A percentile compares a stretch with the other conserved stretches of the same genome.
These are phyloP conservation scores for Heptranchias perlo DNA, from an alignment of 2,113 vertebrate genomes.

Conservation along the genomic window DNA sequence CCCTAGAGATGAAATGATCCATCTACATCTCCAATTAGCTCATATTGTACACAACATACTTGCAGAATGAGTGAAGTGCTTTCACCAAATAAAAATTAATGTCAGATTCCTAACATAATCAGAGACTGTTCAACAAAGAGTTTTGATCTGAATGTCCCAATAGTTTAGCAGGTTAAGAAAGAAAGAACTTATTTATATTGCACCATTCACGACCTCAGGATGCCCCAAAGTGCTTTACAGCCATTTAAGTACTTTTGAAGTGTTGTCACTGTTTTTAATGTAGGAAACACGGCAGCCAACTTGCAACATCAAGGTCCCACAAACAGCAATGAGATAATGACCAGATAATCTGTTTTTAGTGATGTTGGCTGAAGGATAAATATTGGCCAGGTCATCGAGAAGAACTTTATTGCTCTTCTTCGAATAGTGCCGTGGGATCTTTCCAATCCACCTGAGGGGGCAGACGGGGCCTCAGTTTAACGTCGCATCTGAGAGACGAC, in stretches of 20 bases:
- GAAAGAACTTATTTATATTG: not conserved
- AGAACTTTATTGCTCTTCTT: not conserved
- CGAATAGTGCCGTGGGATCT: not conserved
- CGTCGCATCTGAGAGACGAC: not conserved
- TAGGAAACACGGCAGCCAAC: not conserved
- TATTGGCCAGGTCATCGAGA: not conserved
- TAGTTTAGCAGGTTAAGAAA: not conserved
- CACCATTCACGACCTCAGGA: not conserved
- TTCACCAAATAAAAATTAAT: not conserved
- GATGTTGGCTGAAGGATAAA: not conserved
- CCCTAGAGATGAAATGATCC: not conserved
- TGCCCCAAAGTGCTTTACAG: not conserved
- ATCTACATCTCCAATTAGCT: not conserved
- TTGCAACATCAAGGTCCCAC: not conserved
- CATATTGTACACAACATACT: not conserved
- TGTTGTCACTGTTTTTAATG: not conserved
- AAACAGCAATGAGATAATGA: not conserved
- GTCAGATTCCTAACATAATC: not conserved
- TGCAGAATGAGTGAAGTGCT: not conserved
- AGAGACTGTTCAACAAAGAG: not conserved
- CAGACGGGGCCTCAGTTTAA: not conserved
- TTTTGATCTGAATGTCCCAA: not conserved
- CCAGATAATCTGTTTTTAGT: not conserved
- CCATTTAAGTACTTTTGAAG: not conserved
- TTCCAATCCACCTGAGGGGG: not conserved